A percentile compares a stretch with the other conserved stretches of the same genome.
Conservation (phyloP, 1,140 invertebrate genomes). For the Hyles vespertilio region DNA sequence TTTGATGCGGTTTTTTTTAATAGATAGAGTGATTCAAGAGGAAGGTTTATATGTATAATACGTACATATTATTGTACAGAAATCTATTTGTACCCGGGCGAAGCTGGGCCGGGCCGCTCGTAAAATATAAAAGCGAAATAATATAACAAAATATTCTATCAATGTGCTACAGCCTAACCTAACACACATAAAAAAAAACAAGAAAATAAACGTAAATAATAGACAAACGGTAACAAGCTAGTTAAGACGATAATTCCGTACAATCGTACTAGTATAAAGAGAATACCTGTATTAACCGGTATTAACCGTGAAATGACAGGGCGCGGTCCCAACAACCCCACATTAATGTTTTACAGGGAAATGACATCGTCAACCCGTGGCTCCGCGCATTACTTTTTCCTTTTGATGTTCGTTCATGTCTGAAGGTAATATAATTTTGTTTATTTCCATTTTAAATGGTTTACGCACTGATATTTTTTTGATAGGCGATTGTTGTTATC, state of each 20-base stretch:
- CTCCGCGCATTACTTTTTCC: conserved; percentile 64
- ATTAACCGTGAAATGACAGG: conserved; percentile 59
- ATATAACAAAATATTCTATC: too few relatives aligned
- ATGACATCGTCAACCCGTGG: conserved; percentile 42
- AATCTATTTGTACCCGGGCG: too few relatives aligned
- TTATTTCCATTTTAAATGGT: conserved; percentile 46
- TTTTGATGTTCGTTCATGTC: conserved; percentile 63
- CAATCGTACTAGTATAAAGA: conserved; percentile 51
- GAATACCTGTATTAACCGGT: conserved; percentile 49
- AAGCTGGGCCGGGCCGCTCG: too few relatives aligned
- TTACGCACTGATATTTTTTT: conserved; percentile 24
- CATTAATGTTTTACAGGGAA: conserved; percentile 64
- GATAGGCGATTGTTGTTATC: too few relatives aligned
- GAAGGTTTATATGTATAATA: too few relatives aligned
- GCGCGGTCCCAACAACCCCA: conserved; percentile 41
- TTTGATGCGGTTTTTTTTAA: too few relatives aligned
- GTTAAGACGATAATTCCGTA: conserved; percentile 50
- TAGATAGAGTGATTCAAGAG: too few relatives aligned
- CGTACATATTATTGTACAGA: too few relatives aligned
- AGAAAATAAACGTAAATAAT: conserved; percentile 14
- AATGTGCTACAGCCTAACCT: too few relatives aligned
- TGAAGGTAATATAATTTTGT: conserved; percentile 55
- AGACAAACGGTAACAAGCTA: conserved; percentile 28
- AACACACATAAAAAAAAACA: neutral
- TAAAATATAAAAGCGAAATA: too few relatives aligned